These are phyloP conservation scores for Anguilla obscura DNA, from an alignment of 2,797 vertebrate species.

Conservation along the genomic window DNA sequence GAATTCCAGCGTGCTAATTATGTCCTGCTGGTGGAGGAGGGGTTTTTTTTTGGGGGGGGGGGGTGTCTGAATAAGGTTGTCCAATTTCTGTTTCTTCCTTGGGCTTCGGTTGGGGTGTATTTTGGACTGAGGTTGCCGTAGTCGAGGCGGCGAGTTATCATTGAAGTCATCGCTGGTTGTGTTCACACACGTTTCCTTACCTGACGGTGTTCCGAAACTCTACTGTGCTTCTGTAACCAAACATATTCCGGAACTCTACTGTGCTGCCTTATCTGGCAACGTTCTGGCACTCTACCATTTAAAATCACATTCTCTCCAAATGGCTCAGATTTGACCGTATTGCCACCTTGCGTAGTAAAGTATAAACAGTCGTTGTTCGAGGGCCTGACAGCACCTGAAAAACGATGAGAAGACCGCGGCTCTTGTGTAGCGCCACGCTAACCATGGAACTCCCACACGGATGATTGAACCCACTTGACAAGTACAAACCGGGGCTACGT, in stretches of 20 bases:
- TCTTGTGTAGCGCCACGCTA: neutral
- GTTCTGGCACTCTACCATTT: neutral
- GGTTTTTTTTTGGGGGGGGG: too few relatives aligned
- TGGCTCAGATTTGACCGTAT: too few relatives aligned
- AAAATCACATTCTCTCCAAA: too few relatives aligned
- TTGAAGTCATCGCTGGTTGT: too few relatives aligned
- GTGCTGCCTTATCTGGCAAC: too few relatives aligned
- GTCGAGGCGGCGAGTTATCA: too few relatives aligned
- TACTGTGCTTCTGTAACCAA: too few relatives aligned
- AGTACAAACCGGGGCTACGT: neutral
- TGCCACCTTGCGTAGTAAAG: neutral
- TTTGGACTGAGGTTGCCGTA: neutral
- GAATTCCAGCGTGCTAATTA: neutral
- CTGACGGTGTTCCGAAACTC: too few relatives aligned
- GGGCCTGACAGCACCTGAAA: neutral
- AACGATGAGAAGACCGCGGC: neutral
- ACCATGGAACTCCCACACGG: neutral
- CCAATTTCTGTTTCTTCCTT: neutral
- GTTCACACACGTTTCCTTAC: too few relatives aligned
- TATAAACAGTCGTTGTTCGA: neutral
- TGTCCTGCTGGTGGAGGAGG: too few relatives aligned
- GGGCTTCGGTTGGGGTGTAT: neutral
- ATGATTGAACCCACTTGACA: neutral
- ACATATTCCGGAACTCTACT: neutral
- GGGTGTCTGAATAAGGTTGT: neutral